A percentile compares a stretch with the other conserved stretches of the same genome.
Evolutionary conservation across 1,140 invertebrate genomes (phyloP).

Genomic region (Eriosoma lanigerum): DNA sequence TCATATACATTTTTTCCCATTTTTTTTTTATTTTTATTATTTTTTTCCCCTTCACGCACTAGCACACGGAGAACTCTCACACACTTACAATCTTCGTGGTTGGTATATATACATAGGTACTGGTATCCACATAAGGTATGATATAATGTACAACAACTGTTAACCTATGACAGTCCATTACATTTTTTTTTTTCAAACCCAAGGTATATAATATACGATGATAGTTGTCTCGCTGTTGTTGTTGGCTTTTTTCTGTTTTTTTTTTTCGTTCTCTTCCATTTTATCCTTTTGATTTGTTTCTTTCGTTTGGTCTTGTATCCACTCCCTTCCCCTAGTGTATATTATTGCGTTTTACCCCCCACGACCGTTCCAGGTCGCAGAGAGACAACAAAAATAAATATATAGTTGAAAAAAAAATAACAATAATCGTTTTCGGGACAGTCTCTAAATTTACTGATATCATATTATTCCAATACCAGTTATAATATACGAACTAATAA

Average conservation of each 20-base stretch:
- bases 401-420: not conserved
- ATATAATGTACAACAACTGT: conserved; percentile 50
- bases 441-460: not conserved
- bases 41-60: not conserved
- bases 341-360: not conserved
- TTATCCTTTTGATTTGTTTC: conserved; percentile 41
- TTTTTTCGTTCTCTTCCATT: not conserved
- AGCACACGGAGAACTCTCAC: not conserved
- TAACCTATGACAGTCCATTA: conserved; percentile 49
- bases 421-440: not conserved
- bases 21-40: not conserved
- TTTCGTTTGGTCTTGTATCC: conserved; percentile 8
- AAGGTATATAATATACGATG: conserved; percentile 30
- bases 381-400: not conserved
- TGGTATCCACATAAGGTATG: conserved; percentile 46
- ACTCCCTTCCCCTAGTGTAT: not conserved
- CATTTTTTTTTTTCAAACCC: conserved; percentile 29
- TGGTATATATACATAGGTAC: not conserved
- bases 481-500: not conserved
- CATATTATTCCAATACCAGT: too few species aligned
- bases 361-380: too few species aligned
- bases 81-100: not conserved
- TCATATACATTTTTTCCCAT: not conserved
- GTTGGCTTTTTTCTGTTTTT: conserved; percentile 13
- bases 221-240: conserved; percentile 31